These are phyloP conservation scores for Drosophila triauraria DNA, from an alignment of 1,140 invertebrate species.

Conservation along the genomic window DNA sequence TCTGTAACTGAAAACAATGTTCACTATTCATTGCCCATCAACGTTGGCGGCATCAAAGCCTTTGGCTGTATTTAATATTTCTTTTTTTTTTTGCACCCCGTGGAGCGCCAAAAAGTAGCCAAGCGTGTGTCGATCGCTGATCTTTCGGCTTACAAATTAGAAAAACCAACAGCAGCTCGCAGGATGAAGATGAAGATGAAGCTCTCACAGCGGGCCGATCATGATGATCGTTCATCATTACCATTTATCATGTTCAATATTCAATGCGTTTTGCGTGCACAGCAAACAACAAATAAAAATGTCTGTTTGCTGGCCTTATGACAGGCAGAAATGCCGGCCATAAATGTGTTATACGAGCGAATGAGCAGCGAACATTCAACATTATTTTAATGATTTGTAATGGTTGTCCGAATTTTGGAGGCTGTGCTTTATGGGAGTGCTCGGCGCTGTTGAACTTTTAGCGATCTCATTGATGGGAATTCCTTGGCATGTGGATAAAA, in stretches of 20 bases:
- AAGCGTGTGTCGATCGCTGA: constrained; percentile 73
- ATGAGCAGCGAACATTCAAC: constrained; percentile 41
- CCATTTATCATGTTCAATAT: constrained; percentile 62
- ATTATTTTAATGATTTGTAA: constrained; percentile 72
- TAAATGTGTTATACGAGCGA: constrained; percentile 59
- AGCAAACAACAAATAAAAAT: constrained; percentile 77
- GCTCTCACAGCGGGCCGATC: constrained; percentile 47
- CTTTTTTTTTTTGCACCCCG: constrained; percentile 39
- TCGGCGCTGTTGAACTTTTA: constrained; percentile 18
- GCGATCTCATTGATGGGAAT: constrained; percentile 21
- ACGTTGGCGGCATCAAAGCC: constrained; percentile 57
- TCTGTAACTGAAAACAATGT: constrained; percentile 57
- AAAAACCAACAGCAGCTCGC: constrained; percentile 69
- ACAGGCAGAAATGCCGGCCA: constrained; percentile 65
- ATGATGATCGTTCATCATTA: constrained; percentile 78
- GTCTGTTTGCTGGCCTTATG: constrained; percentile 71
- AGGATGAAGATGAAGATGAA: constrained; percentile 55
- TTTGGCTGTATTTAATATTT: constrained; percentile 60
- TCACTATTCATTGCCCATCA: constrained; percentile 66
- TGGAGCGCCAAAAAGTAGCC: constrained; percentile 77
- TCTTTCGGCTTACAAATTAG: constrained; percentile 76
- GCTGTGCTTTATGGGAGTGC: constrained; percentile 45
- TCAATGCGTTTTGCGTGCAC: constrained; percentile 59
- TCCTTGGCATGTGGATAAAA: constrained; percentile 8
- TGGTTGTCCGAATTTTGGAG: constrained; percentile 67